phyloP scores from a whole-genome alignment of 2,113 vertebrate species.

The Lepisosteus osseus region DNA sequence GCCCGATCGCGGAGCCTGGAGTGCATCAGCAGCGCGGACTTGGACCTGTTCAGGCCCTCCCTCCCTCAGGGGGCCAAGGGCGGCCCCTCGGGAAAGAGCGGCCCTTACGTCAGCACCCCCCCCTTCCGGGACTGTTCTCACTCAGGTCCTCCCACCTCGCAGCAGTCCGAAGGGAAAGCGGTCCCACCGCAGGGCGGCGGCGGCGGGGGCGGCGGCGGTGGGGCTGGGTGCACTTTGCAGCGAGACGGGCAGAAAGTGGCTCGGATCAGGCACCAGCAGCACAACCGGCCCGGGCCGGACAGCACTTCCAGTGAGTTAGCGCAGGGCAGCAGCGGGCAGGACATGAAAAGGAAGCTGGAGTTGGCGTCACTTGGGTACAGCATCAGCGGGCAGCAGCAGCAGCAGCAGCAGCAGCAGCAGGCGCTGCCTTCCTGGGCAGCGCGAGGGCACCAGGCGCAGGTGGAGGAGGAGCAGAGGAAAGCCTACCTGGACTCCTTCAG shows the following conservation, averaged over 20 bases:
- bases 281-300: slow-evolving; percentile 66
- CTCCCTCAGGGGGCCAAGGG: slow-evolving; percentile 71
- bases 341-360: slow-evolving; percentile 83
- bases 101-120: slow-evolving; percentile 73
- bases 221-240: slow-evolving; percentile 76
- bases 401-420: slow-evolving; percentile 57
- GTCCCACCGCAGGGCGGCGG: slow-evolving; percentile 25
- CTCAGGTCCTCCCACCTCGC: slow-evolving; percentile 45
- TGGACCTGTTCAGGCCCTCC: slow-evolving; percentile 71
- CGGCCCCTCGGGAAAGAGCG: slow-evolving; percentile 64
- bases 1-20: slow-evolving; percentile 77
- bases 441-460: slow-evolving; percentile 68
- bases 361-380: slow-evolving; percentile 73
- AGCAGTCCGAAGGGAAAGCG: slow-evolving; percentile 43
- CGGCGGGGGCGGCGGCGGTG: slow-evolving; percentile 38
- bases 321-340: slow-evolving; percentile 53
- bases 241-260: slow-evolving; percentile 88
- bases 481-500: slow-evolving; percentile 83
- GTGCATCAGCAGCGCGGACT: slow-evolving; percentile 69
- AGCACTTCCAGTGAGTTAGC: slow-evolving; percentile 51
- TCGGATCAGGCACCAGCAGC: slow-evolving; percentile 92
- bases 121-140: slow-evolving; percentile 83
- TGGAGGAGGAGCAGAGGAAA: slow-evolving; percentile 75
- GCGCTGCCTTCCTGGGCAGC: slow-evolving; percentile 79
- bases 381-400: slow-evolving; percentile 64